phyloP scores from a whole-genome alignment of 2,888 invertebrate species.

The Andrena haemorrhoa region DNA sequence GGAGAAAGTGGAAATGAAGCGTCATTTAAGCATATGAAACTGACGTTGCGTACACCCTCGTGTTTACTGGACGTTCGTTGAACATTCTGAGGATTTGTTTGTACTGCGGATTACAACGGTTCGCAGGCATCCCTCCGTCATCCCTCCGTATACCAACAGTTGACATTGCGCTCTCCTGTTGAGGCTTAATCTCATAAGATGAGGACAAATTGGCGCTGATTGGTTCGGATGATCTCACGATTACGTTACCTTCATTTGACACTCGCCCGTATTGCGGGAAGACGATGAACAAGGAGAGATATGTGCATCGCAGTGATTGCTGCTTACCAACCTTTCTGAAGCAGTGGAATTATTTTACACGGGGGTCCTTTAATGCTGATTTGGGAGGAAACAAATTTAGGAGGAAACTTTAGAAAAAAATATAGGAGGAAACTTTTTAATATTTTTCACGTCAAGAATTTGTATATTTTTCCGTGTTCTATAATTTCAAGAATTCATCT shows the following conservation, averaged over 20 bases:
- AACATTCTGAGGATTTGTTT: conserved; percentile 76
- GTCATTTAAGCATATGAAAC: conserved; percentile 39
- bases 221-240: conserved; percentile 58
- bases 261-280: background rate
- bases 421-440: too few species aligned
- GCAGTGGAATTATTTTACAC: too few species aligned
- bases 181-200: conserved; percentile 62
- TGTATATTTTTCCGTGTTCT: too few species aligned
- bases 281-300: too few species aligned
- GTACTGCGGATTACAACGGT: conserved; percentile 76
- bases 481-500: too few species aligned
- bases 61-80: conserved; percentile 68
- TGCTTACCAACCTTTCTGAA: too few species aligned
- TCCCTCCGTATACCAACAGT: conserved; percentile 57
- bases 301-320: too few species aligned
- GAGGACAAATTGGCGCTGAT: conserved; percentile 66
- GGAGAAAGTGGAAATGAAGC: conserved; percentile 46
- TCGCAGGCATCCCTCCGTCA: conserved; percentile 50
- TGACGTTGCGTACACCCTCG: conserved; percentile 34
- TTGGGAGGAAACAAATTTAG: too few species aligned
- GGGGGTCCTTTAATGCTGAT: too few species aligned
- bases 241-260: conserved; percentile 34
- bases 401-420: too few species aligned
- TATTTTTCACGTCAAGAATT: too few species aligned
- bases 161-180: conserved; percentile 57